Percentiles rank a stretch among this genome's conserved stretches.
phyloP scores from a whole-genome alignment of 1,140 invertebrate genomes.

The Zaprionus camerounensis region DNA sequence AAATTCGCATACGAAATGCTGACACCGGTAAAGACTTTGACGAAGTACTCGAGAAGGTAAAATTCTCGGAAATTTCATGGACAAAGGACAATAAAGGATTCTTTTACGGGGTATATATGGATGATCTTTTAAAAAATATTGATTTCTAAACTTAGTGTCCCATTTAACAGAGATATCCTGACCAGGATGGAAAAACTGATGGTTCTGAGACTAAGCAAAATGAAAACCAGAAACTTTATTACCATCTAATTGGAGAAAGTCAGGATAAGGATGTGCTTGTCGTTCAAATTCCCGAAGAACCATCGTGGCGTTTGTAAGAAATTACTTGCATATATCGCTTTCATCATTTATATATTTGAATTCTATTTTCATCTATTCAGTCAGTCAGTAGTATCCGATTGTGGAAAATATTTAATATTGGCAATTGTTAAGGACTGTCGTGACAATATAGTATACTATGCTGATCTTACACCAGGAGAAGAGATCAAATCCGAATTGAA shows the following conservation, averaged over 20 bases:
- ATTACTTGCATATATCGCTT: neutral
- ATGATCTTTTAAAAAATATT: neutral
- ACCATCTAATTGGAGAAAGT: constrained; percentile 94
- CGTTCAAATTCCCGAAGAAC: constrained; percentile 96
- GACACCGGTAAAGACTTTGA: constrained; percentile 93
- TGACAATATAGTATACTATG: constrained; percentile 94
- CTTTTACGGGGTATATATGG: constrained; percentile 95
- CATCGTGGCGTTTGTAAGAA: constrained; percentile 95
- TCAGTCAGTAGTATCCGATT: constrained; percentile 92
- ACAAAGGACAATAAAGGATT: constrained; percentile 97
- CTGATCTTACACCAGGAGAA: constrained; percentile 89
- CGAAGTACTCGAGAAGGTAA: constrained; percentile 95
- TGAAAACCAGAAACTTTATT: constrained; percentile 96
- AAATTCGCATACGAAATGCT: constrained; percentile 93
- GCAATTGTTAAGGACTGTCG: constrained; percentile 92
- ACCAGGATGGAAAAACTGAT: constrained; percentile 92
- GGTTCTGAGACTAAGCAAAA: constrained; percentile 95
- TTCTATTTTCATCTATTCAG: constrained; percentile 24
- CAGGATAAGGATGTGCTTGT: constrained; percentile 95
- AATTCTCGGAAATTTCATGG: constrained; percentile 96
- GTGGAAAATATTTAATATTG: constrained; percentile 94
- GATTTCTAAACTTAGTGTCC: neutral
- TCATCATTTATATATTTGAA: neutral
- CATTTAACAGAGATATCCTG: constrained; percentile 86
- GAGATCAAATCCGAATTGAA: constrained; percentile 88